These are phyloP conservation scores for Mallotus villosus DNA, from an alignment of 2,797 vertebrate genomes.

Conservation along the genomic window DNA sequence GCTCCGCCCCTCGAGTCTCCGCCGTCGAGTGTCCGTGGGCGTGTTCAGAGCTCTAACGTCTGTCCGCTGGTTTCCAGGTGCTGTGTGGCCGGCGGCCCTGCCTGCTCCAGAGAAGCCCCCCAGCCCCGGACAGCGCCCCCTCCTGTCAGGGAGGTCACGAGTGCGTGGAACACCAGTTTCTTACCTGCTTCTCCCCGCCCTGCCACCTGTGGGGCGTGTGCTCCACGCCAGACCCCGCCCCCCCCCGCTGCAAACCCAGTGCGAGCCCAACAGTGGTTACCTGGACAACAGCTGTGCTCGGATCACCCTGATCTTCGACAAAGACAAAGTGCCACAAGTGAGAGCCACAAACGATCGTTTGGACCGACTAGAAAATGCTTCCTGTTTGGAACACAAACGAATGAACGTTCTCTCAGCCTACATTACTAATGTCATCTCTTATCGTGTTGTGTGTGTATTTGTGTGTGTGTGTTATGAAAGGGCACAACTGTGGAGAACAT, in stretches of 20 bases:
- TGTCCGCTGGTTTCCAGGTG: conserved; percentile 71
- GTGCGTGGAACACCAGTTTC: conserved; percentile 78
- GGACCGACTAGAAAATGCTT: not conserved
- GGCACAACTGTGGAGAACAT: conserved; percentile 91
- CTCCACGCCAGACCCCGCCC: conserved; percentile 66
- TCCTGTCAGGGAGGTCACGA: conserved; percentile 81
- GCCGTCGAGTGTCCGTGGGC: too few species aligned
- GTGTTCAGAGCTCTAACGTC: not conserved
- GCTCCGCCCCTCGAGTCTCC: not conserved
- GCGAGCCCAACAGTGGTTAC: conserved; percentile 82
- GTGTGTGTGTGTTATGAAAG: conserved; percentile 63
- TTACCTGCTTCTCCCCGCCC: conserved; percentile 87
- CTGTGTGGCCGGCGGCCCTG: conserved; percentile 87
- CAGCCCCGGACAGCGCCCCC: conserved; percentile 35
- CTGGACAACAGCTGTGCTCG: conserved; percentile 87
- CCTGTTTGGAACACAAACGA: not conserved
- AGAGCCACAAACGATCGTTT: conserved; percentile 16
- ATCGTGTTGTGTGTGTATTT: conserved; percentile 8
- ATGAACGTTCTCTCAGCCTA: conserved; percentile 15
- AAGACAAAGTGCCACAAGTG: conserved; percentile 87
- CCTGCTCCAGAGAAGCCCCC: conserved; percentile 66
- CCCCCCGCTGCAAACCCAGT: conserved; percentile 72
- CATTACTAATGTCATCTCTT: conserved; percentile 32
- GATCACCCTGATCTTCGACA: conserved; percentile 88
- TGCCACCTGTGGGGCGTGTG: conserved; percentile 90